These are phyloP conservation scores for Micrasema longulum DNA, from an alignment of 1,140 invertebrate genomes.

Conservation along the genomic window DNA sequence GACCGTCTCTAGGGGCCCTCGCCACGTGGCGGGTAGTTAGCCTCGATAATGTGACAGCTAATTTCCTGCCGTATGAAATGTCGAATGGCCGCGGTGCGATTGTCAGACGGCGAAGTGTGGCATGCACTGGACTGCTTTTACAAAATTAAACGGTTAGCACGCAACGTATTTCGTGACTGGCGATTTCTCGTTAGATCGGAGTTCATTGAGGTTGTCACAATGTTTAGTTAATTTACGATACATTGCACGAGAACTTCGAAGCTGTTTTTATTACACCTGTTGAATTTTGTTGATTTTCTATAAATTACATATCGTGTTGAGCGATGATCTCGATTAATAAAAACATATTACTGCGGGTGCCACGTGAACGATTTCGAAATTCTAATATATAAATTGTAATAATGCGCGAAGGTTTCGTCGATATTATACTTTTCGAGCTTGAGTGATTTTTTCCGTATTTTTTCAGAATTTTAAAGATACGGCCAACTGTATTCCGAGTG, in stretches of 20 bases:
- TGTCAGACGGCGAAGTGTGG: conserved; percentile 4
- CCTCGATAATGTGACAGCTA: conserved; percentile 51
- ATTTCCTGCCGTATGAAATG: conserved; percentile 48
- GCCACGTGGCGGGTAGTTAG: not conserved
- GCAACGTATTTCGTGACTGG: conserved; percentile 26
- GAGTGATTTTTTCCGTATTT: no score
- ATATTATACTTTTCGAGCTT: no score
- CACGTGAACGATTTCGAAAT: no score
- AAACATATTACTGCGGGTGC: no score
- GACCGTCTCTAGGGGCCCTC: conserved; percentile 3
- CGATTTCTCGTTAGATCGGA: conserved; percentile 7
- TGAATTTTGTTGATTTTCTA: conserved; percentile 13
- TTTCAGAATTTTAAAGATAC: no score
- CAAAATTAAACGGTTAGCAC: conserved; percentile 41
- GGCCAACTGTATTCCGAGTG: no score
- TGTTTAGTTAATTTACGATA: not conserved
- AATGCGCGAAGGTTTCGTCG: no score
- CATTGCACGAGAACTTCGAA: conserved; percentile 1
- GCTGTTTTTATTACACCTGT: conserved; percentile 22
- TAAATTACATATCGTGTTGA: no score
- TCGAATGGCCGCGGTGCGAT: conserved; percentile 9
- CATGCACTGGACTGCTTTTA: not conserved
- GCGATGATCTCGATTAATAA: no score
- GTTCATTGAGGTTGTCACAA: not conserved
- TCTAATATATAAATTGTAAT: no score